Conservation (phyloP, 1,140 invertebrate species). For the Amphibalanus amphitrite region DNA sequence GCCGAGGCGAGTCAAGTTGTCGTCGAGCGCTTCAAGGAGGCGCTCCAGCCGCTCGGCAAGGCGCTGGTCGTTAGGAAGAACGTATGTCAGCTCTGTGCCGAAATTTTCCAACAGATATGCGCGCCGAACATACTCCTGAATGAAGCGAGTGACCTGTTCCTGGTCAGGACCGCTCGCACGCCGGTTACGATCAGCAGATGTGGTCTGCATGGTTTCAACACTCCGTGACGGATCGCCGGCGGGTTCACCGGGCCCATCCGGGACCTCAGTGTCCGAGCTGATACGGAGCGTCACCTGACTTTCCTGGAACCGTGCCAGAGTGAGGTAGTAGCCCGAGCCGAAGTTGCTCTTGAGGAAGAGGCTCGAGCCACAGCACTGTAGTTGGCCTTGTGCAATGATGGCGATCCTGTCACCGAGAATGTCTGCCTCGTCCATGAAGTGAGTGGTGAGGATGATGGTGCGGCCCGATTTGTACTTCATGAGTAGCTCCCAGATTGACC, state of each 20-base stretch:
- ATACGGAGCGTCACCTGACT: constrained; percentile 19
- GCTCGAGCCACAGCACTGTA: constrained; percentile 41
- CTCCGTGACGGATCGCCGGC: constrained; percentile 22
- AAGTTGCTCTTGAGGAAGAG: constrained; percentile 42
- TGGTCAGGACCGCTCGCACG: neutral
- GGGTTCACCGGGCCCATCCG: constrained; percentile 16
- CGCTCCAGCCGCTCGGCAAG: constrained; percentile 22
- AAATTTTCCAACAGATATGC: constrained; percentile 32
- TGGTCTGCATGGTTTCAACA: constrained; percentile 20
- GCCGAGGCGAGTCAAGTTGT: constrained; percentile 26
- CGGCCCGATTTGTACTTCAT: constrained; percentile 24
- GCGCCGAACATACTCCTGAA: constrained; percentile 27
- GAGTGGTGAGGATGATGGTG: constrained; percentile 49
- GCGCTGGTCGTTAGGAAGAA: constrained; percentile 27
- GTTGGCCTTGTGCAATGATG: constrained; percentile 42
- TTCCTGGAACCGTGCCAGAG: constrained; percentile 25
- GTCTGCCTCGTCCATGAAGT: constrained; percentile 38
- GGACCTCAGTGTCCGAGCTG: constrained; percentile 10
- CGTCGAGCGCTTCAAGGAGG: constrained; percentile 34
- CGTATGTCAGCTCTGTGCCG: constrained; percentile 32
- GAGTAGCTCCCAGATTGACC: constrained; percentile 40
- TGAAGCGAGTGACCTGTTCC: constrained; percentile 17
- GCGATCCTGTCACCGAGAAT: constrained; percentile 48
- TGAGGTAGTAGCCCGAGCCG: constrained; percentile 37
- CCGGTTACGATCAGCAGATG: constrained; percentile 15